Conservation (phyloP, 2,113 vertebrate species). For the Oceanites oceanicus region DNA sequence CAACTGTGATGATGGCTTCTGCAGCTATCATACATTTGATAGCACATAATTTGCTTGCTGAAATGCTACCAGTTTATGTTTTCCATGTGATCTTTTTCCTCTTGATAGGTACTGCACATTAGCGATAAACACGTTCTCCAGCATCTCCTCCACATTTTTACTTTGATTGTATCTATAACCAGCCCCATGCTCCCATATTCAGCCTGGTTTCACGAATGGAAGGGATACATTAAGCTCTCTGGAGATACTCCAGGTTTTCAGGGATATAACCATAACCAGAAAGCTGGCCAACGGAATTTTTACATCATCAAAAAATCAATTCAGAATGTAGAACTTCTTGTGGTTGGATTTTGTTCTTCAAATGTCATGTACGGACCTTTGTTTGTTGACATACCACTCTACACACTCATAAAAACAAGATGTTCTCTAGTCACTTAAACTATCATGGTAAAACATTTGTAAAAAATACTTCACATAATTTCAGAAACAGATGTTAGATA, state of each 20-base stretch:
- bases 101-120: not conserved
- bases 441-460: conserved; percentile 55
- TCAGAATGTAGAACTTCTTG: conserved; percentile 9
- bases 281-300: not conserved
- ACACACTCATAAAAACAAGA: conserved; percentile 69
- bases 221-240: not conserved
- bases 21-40: not conserved
- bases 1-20: not conserved
- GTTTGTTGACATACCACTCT: conserved; percentile 61
- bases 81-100: not conserved
- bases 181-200: not conserved
- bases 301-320: not conserved
- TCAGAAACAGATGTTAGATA: conserved; percentile 66
- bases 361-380: conserved; percentile 40
- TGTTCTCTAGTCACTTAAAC: conserved; percentile 54
- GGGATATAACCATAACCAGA: not conserved
- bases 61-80: not conserved
- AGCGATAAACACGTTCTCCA: not conserved
- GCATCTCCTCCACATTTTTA: not conserved
- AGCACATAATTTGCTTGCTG: not conserved
- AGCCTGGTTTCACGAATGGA: not conserved
- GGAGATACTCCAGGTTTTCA: not conserved
- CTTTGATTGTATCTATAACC: not conserved
- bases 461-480: conserved; percentile 60
- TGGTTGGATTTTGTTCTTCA: conserved; percentile 21